Base-by-base conservation (phyloP, 2,113 vertebrate genomes). In the Hassar affinis region DNA sequence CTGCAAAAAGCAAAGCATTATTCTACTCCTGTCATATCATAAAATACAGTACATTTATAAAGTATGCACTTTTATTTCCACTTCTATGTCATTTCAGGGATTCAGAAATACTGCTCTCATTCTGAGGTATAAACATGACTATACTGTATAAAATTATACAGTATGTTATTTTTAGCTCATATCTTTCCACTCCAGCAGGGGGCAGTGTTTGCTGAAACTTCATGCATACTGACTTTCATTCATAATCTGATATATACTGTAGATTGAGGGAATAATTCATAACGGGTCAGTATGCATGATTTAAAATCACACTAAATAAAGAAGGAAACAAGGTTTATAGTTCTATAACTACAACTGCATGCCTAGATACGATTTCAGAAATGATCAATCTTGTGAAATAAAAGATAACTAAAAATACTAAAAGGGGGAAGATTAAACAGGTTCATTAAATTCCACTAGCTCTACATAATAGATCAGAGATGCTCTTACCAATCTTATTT, bases 1-100 rank as follows among this genome's bases (percentile, higher is more conserved):
- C 98, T 99, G 90, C 75, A 85, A 14, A 59, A 1, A 17, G n/a
- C 25, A 83, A 12, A 80, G 52, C 10, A 49, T 59, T 9, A 35
- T 64, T 57, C 3, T 74, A 12, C n/a, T 66, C 9, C 11, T 64
- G 35, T 76, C 8, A 54, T 30, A 47, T 8, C 12, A 83, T 56
- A 18, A 25, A 62, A 35, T 61, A 25, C 17, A 9, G 47, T 33
- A 42, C n/a, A 22, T 81, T n/a, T 61, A n/a, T 15, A 74, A 11
- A 12, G 15, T 56, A 4, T 30, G 11, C 27, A 22, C 27, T 35
- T 33, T 57, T 14, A 72, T 72, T 59, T 45, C 51, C 45, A 66
- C 47, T 20, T 54, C 25, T n/a, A 1, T 1, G 25, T 80, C 15
- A 68, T 52, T 35, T 68, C 57, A 12, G 7, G 0, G 0, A 51